phyloP scores from a whole-genome alignment of 2,888 invertebrate species.

The Proisotoma minuta region DNA sequence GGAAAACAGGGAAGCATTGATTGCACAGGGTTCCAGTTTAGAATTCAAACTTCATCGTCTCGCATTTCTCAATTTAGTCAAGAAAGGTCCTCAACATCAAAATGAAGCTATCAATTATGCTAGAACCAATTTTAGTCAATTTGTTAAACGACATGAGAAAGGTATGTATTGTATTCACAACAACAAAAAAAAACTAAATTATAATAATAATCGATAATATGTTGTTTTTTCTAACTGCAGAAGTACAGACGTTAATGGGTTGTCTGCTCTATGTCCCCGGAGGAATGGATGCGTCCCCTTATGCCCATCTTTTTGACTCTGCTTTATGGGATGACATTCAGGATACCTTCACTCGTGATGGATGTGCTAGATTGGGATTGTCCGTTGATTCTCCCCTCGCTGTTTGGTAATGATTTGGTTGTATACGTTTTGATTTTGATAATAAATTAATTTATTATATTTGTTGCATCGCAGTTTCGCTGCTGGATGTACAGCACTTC shows the following conservation, averaged over 20 bases:
- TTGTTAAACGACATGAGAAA: conserved; percentile 70
- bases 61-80: conserved; percentile 69
- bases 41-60: conserved; percentile 62
- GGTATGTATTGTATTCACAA: conserved; percentile 51
- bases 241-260: conserved; percentile 81
- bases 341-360: conserved; percentile 86
- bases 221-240: conserved; percentile 55
- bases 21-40: conserved; percentile 56
- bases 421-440: conserved; percentile 7
- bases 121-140: conserved; percentile 73
- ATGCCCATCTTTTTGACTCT: conserved; percentile 67
- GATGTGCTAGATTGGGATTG: conserved; percentile 82
- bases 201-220: conserved; percentile 22
- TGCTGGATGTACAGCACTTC: conserved; percentile 89
- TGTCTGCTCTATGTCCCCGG: conserved; percentile 72
- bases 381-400: conserved; percentile 85
- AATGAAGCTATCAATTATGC: conserved; percentile 83
- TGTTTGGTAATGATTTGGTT: conserved; percentile 60
- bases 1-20: conserved; percentile 66
- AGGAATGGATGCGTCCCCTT: conserved; percentile 72
- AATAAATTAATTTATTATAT: background rate
- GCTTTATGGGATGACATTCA: conserved; percentile 79
- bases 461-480: conserved; percentile 60
- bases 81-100: conserved; percentile 64
- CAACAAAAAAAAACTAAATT: background rate